Evolutionary conservation across 37 sponge, comb jelly and placozoan species (phyloP), one percentile per base, ranked within the genome.

Genomic region (Beroe forskalii): DNA sequence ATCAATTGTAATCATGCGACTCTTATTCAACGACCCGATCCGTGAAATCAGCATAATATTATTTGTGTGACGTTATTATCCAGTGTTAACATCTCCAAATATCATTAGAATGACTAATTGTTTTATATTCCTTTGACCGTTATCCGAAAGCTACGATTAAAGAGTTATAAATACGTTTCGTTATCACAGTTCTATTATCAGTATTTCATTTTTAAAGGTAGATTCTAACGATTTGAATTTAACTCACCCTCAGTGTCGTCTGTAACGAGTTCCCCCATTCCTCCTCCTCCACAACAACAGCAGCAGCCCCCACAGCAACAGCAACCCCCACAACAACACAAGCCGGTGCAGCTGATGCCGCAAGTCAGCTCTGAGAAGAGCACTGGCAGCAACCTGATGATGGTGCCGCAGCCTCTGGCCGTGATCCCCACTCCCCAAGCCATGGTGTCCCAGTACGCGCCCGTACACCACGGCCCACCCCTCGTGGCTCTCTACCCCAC

Each of bases 401-500:
- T 44, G 44, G 86, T 80, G 3, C 86, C 44, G 9, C 86, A 80
- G 40, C 55, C 86, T n/a, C 55, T 80, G 6, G 40, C 76, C 37
- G 30, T 80, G 55, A 80, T 80, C 22, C 86, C 44, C 25, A 23
- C 48, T 43, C 55, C 55, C 4, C 86, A 80, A 25, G 32, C 72
- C 72, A 69, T 69, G 72, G 72, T 69, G 38, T 69, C 72, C 38
- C 72, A 69, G 72, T 69, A 69, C 17, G 32, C 38, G 17, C 55
- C n/a, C 48, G 24, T 33, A 24, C 40, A 36, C 38, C 76, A 72
- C 31, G 86, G 86, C 3, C 86, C 86, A 33, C 55, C 86, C 27
- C 86, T 80, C 4, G 86, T 80, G 37, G 86, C 86, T 31, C 86
- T 80, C 48, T 80, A 80, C 40, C 86, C 86, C 38, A 69, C 72